phyloP scores from a whole-genome alignment of 1,140 invertebrate genomes.

The Coboldia fuscipes region DNA sequence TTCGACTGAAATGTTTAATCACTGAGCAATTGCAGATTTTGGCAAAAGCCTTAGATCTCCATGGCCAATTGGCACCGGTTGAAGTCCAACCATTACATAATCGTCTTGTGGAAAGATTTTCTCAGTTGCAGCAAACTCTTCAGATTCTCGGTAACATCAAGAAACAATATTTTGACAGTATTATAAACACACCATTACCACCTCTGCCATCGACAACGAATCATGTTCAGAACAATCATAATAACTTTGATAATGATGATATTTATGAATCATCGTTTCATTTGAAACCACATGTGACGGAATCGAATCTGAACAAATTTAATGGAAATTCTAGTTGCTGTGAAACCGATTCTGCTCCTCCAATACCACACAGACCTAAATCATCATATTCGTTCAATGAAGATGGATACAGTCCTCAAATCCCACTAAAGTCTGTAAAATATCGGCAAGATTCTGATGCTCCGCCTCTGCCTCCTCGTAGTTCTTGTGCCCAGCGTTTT shows the following conservation, averaged over 20 bases:
- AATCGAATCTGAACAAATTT: constrained; percentile 5
- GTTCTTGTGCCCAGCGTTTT: too few species aligned
- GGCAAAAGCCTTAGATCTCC: constrained; percentile 56
- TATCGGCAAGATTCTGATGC: too few species aligned
- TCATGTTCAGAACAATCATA: constrained; percentile 23
- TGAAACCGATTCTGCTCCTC: constrained; percentile 9
- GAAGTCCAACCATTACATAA: constrained; percentile 74
- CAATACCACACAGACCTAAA: constrained; percentile 16
- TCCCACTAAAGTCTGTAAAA: constrained; percentile 15
- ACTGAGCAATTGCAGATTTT: constrained; percentile 57
- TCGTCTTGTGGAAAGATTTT: constrained; percentile 64
- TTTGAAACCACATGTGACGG: constrained; percentile 8
- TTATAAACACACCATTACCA: constrained; percentile 55
- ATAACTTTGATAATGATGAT: constrained; percentile 18
- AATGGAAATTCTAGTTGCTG: not conserved
- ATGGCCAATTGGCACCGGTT: constrained; percentile 58
- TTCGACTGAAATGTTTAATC: constrained; percentile 49
- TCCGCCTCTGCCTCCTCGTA: too few species aligned
- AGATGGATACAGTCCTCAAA: constrained; percentile 15
- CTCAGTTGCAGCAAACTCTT: constrained; percentile 49
- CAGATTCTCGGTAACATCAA: constrained; percentile 31
- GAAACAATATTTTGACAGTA: constrained; percentile 47
- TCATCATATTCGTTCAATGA: constrained; percentile 11
- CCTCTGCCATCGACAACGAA: constrained; percentile 29
- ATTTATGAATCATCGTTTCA: constrained; percentile 22